Conservation (phyloP, 2,888 invertebrate genomes). For the Cephus spinipes region DNA sequence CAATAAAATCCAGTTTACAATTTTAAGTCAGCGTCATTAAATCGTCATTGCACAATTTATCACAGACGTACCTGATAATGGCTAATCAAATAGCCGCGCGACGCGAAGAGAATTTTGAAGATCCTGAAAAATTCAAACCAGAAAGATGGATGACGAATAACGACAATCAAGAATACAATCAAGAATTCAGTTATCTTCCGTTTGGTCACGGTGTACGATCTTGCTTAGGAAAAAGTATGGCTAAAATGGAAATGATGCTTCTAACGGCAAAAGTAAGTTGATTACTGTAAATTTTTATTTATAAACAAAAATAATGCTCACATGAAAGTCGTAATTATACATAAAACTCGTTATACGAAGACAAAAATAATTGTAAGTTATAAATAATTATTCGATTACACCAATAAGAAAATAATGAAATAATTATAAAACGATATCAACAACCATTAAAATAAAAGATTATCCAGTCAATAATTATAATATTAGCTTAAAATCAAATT, state of each 20-base stretch:
- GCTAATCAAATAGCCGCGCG: conserved; percentile 73
- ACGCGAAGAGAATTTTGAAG: conserved; percentile 76
- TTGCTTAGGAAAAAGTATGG: conserved; percentile 74
- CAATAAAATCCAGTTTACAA: background rate
- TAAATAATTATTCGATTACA: conserved; percentile 9
- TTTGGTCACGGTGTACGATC: conserved; percentile 75
- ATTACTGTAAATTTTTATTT: background rate
- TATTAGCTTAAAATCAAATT: background rate
- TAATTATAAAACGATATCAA: background rate
- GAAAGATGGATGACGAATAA: conserved; percentile 72
- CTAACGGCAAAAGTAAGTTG: conserved; percentile 70
- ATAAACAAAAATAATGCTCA: background rate
- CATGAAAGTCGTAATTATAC: conserved; percentile 2
- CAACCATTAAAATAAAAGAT: background rate
- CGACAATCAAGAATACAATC: conserved; percentile 64
- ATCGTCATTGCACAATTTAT: background rate
- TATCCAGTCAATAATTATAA: conserved; percentile 1
- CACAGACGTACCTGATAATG: conserved; percentile 73
- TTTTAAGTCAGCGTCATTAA: background rate
- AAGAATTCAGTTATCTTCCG: conserved; percentile 73
- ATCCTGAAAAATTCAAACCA: conserved; percentile 72
- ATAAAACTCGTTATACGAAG: background rate
- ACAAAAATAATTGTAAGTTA: conserved; percentile 5
- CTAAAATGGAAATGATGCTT: conserved; percentile 72
- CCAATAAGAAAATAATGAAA: background rate